Evolutionary conservation across 1,140 invertebrate species (phyloP), one percentile per base, ranked within the genome.

Genomic region (Lanistes nyassanus): DNA sequence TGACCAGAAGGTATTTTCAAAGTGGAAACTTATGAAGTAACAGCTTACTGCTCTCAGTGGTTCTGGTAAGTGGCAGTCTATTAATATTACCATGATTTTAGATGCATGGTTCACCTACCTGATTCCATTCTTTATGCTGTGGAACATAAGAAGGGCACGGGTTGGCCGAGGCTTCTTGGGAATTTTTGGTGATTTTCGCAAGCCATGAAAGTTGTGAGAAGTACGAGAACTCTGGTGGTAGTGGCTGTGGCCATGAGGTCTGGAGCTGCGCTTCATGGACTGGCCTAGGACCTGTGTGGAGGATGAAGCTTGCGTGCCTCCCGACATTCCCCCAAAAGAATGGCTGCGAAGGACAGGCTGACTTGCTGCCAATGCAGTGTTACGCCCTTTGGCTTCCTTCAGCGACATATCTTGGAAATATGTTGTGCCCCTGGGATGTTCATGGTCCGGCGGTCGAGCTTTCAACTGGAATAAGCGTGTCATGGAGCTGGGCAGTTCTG

Each of bases 161-260:
- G 84, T 84, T 0, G 89, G 89, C 73, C 88, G 80, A 3, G 89
- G 89, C 55, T 87, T 81, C 77, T 89, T 90, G 60, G 88, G 87
- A 19, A 89, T 81, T 80, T 89, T 90, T 34, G 85, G 83, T 34
- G 84, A 82, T 74, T 87, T 88, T 62, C 80, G 78, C 67, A 80
- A 81, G 56, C 78, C 70, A n/a, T 72, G 70, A 55, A 72, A 72
- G 6, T 36, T 37, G 16, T 39, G 36, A 26, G 55, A 16, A 11
- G 55, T 13, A 23, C 37, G 36, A 11, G 70, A 58, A 39, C 55
- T 36, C 1, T 58, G 36, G 11, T 29, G 60, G 47, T n/a, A 31
- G 7, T 36, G 74, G 16, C 13, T 7, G 42, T 76, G 75, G 26
- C 66, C 55, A 55, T 75, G 67, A 65, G 74, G 64, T 60, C 79